phyloP scores from a whole-genome alignment of 2,797 vertebrate species.

The Varecia variegata region DNA sequence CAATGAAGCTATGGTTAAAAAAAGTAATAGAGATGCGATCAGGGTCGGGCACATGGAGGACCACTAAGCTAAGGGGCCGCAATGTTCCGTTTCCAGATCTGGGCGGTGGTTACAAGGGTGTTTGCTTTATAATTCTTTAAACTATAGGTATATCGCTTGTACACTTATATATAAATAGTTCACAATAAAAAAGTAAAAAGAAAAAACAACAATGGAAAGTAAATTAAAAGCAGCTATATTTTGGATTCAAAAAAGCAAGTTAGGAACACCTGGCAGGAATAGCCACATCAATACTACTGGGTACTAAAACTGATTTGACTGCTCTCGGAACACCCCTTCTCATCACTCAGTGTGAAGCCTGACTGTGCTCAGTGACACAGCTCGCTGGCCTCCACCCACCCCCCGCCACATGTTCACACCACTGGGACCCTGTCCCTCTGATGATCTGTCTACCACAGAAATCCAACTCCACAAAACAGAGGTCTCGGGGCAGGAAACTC shows the following conservation, averaged over 20 bases:
- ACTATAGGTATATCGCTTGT: not conserved
- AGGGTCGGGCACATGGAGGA: not conserved
- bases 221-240: not conserved
- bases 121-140: not conserved
- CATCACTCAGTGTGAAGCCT: not conserved
- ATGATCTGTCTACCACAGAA: not conserved
- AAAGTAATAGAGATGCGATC: not conserved
- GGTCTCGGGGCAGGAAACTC: not conserved
- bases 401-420: not conserved
- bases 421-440: not conserved
- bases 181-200: not conserved
- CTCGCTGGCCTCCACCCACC: not conserved
- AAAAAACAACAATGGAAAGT: not conserved
- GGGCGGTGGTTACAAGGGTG: not conserved
- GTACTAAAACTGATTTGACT: not conserved
- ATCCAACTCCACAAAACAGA: not conserved
- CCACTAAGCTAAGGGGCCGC: not conserved
- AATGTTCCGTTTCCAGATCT: not conserved
- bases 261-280: not conserved
- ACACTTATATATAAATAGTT: not conserved
- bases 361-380: fast-evolving
- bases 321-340: not conserved
- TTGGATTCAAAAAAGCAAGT: not conserved
- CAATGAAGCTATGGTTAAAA: not conserved
- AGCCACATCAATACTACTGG: not conserved